Percentiles rank a stretch among this genome's conserved stretches.
These are phyloP conservation scores for Tinamus guttatus DNA, from an alignment of 2,113 vertebrate genomes.

Conservation along the genomic window DNA sequence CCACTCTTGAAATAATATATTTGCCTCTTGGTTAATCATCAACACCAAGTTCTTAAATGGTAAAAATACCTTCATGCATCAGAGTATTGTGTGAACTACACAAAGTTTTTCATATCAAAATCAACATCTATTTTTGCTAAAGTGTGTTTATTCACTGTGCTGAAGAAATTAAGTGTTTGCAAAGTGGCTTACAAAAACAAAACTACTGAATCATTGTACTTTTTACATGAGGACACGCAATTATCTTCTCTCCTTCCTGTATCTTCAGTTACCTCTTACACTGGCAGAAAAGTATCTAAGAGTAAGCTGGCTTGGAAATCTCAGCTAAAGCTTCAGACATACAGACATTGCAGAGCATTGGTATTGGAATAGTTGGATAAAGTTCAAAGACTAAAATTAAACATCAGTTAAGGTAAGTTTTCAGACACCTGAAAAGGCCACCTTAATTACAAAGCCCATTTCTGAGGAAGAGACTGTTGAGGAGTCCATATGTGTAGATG, in stretches of 20 bases:
- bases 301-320: background rate
- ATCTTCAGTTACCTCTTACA: background rate
- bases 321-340: background rate
- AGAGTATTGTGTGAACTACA: background rate
- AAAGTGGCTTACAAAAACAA: background rate
- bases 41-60: background rate
- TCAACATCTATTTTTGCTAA: background rate
- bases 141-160: background rate
- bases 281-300: accelerated
- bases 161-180: background rate
- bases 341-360: accelerated
- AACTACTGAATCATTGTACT: background rate
- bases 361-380: accelerated
- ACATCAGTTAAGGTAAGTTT: background rate
- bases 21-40: background rate
- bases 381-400: background rate
- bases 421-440: background rate
- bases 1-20: background rate
- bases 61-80: background rate
- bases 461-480: background rate
- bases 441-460: background rate
- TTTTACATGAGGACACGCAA: accelerated
- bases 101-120: background rate
- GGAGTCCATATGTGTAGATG: accelerated
- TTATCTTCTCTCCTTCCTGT: background rate